Conservation (phyloP, 2,888 invertebrate genomes). For the Argyresthia albistria region DNA sequence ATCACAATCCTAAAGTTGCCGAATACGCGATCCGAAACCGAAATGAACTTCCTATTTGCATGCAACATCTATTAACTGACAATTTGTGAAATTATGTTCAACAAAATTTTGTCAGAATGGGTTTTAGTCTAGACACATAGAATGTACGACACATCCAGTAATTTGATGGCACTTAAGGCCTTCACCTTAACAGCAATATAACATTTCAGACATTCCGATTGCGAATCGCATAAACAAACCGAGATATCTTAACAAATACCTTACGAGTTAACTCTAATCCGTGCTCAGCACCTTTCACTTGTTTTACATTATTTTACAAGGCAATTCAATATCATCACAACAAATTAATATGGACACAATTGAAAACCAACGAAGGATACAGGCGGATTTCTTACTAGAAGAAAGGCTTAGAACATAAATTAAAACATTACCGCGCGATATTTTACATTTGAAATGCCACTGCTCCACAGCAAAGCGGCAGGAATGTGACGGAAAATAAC, state of each 20-base stretch:
- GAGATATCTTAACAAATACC: background rate
- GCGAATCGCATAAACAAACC: too few species aligned
- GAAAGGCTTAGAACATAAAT: background rate
- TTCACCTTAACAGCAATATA: too few species aligned
- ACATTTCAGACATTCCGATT: too few species aligned
- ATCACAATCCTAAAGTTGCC: background rate
- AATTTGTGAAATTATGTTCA: too few species aligned
- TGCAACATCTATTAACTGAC: too few species aligned
- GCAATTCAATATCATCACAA: slow-evolving; percentile 1
- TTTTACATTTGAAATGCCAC: background rate
- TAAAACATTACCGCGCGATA: background rate
- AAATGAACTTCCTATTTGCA: background rate
- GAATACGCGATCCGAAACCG: background rate
- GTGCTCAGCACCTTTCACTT: slow-evolving; percentile 2
- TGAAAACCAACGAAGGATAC: too few species aligned
- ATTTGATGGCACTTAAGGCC: too few species aligned
- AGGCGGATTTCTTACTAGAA: background rate
- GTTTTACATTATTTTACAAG: background rate
- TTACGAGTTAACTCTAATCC: background rate
- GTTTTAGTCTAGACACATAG: too few species aligned
- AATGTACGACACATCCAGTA: too few species aligned
- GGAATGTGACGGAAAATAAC: background rate
- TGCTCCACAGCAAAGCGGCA: slow-evolving; percentile 1
- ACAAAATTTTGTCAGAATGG: too few species aligned
- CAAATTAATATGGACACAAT: background rate